A percentile compares a stretch with the other conserved stretches of the same genome.
Conservation (phyloP, 2,797 vertebrate genomes). For the Acipenser transmontanus region DNA sequence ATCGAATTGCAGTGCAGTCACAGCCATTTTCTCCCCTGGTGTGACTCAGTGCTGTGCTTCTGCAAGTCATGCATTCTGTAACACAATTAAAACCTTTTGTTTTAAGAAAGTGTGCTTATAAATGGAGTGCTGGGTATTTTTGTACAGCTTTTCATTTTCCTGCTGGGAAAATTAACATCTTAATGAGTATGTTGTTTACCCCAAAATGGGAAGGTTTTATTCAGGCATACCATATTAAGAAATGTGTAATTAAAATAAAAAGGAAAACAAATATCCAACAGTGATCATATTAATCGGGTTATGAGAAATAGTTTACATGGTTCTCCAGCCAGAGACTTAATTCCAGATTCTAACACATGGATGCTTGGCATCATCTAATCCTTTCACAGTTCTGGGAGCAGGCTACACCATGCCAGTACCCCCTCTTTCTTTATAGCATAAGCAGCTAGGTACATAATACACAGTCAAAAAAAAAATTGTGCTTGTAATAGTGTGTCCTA, state of each 20-base stretch:
- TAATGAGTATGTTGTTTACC: constrained; percentile 52
- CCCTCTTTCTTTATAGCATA: no score
- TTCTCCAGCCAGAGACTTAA: not conserved
- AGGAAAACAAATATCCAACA: constrained; percentile 31
- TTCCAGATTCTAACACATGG: not conserved
- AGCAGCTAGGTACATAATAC: no score
- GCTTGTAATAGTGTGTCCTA: no score
- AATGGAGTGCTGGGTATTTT: constrained; percentile 27
- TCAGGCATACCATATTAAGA: constrained; percentile 33
- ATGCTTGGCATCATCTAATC: not conserved
- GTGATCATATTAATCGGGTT: constrained; percentile 23
- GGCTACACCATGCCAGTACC: no score
- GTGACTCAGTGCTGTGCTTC: constrained; percentile 20
- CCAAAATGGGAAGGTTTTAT: constrained; percentile 29
- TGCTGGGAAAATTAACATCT: constrained; percentile 40
- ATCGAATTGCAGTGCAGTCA: not conserved
- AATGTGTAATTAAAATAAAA: constrained; percentile 45
- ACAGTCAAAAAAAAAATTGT: no score
- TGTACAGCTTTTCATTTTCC: constrained; percentile 32
- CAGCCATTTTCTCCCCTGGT: not conserved
- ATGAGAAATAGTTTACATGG: not conserved
- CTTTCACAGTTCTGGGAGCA: constrained; percentile 1
- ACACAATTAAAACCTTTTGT: constrained; percentile 32
- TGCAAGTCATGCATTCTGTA: constrained; percentile 24
- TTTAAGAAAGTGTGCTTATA: constrained; percentile 23